Evolutionary conservation across 2,113 vertebrate genomes (phyloP), one percentile per base, ranked within the genome.

Genomic region (Apeltes quadracus): DNA sequence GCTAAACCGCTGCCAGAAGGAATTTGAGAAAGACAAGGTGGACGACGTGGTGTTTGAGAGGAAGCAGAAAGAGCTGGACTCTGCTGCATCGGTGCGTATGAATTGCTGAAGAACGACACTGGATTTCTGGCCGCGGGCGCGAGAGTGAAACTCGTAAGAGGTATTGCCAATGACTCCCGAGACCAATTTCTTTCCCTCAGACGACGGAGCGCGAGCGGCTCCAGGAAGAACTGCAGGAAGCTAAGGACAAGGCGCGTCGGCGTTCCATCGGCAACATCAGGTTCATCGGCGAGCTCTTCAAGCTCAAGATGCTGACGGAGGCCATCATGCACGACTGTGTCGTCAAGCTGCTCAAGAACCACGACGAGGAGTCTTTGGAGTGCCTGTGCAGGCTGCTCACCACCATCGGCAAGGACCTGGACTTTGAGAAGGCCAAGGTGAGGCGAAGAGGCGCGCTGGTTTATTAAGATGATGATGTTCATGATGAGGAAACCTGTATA

Each of bases 281-380:
- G 82, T 99, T 99, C 89, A 99, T 99, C 0, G 97, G 97, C 0
- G 98, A 99, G 79, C 97, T 99, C 14, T 99, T 99, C 86, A 99
- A 99, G 78, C 95, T 99, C 18, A 98, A 97, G 88, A 99, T 99
- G 98, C 85, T 99, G 88, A 99, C 97, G 0, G 98, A 99, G 80
- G 96, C 97, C 81, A 99, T 99, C 92, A 99, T 99, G 98, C 98
- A 99, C 0, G 98, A 99, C 89, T 99, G 98, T 0, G 96, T 99
- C 70, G 96, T 99, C 18, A 99, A 99, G 91, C 94, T 99, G 83
- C 93, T 99, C 3, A 99, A 99, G 79, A 97, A 98, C 93, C 98
- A 99, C 0, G 98, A 99, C 0, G 93, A 96, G 63, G 98, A 99
- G 75, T 98, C 97, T 29, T 86, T 99, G 0, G 97, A 99, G 93